phyloP scores from a whole-genome alignment of 2,888 invertebrate species.

The Megaustenia siamemsis region DNA sequence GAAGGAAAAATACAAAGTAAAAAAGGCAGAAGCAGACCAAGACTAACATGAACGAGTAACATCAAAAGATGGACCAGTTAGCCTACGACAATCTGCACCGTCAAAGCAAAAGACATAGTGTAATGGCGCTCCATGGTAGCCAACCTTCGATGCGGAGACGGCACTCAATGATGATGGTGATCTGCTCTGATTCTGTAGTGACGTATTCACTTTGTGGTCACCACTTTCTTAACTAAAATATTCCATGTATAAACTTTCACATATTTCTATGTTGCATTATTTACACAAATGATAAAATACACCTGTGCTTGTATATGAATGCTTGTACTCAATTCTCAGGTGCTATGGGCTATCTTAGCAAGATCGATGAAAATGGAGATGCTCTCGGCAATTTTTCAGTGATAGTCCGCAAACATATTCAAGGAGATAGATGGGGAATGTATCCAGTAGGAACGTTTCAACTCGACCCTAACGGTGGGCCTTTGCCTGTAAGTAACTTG shows the following conservation, averaged over 20 bases:
- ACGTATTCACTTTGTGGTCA: too few relatives aligned
- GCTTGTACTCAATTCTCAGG: conserved; percentile 63
- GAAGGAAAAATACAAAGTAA: too few relatives aligned
- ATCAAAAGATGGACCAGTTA: too few relatives aligned
- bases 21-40: too few relatives aligned
- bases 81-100: too few relatives aligned
- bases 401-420: conserved; percentile 82
- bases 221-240: too few relatives aligned
- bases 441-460: conserved; percentile 89
- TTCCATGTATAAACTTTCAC: neutral
- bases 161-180: too few relatives aligned
- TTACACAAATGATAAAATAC: neutral
- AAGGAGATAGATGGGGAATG: conserved; percentile 84
- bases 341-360: conserved; percentile 88
- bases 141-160: too few relatives aligned
- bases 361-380: conserved; percentile 94
- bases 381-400: conserved; percentile 96
- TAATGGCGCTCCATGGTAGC: too few relatives aligned
- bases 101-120: too few relatives aligned
- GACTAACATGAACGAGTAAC: too few relatives aligned
- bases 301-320: neutral
- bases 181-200: too few relatives aligned
- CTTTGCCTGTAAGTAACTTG: conserved; percentile 86
- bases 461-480: conserved; percentile 82
- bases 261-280: conserved; percentile 32